A percentile compares a stretch with the other conserved stretches of the same genome.
These are phyloP conservation scores for Arctia plantaginis DNA, from an alignment of 2,888 invertebrate genomes.

Conservation along the genomic window DNA sequence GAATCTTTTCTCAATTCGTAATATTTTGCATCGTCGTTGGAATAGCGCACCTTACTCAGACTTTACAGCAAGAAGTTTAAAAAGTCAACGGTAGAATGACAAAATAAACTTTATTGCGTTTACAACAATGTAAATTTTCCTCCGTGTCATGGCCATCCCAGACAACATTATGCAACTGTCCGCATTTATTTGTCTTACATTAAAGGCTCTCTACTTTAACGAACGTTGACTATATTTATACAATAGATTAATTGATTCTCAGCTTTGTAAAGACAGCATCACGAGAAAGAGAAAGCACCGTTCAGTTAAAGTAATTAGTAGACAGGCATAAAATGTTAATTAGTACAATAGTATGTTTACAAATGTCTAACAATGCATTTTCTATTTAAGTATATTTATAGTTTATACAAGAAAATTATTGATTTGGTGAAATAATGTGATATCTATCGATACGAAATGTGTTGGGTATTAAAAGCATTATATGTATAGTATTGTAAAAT, in stretches of 20 bases:
- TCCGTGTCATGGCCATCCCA: conserved; percentile 36
- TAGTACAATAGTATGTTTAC: not conserved
- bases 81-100: not conserved
- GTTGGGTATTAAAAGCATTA: too few relatives aligned
- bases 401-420: not conserved
- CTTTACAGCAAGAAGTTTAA: not conserved
- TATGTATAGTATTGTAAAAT: too few relatives aligned
- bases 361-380: not conserved
- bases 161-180: conserved; percentile 34
- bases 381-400: not conserved
- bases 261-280: not conserved
- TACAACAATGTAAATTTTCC: conserved; percentile 33
- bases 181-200: conserved; percentile 14
- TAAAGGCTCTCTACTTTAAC: not conserved
- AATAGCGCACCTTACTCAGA: not conserved
- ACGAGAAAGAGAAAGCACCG: not conserved
- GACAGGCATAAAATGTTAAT: not conserved
- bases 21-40: not conserved
- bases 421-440: too few relatives aligned
- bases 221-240: not conserved
- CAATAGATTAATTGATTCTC: not conserved
- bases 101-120: conserved; percentile 12
- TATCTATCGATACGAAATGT: too few relatives aligned
- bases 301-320: not conserved
- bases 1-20: not conserved